Base-by-base conservation (phyloP, 2,888 invertebrate species). In the Apamea crenata region DNA sequence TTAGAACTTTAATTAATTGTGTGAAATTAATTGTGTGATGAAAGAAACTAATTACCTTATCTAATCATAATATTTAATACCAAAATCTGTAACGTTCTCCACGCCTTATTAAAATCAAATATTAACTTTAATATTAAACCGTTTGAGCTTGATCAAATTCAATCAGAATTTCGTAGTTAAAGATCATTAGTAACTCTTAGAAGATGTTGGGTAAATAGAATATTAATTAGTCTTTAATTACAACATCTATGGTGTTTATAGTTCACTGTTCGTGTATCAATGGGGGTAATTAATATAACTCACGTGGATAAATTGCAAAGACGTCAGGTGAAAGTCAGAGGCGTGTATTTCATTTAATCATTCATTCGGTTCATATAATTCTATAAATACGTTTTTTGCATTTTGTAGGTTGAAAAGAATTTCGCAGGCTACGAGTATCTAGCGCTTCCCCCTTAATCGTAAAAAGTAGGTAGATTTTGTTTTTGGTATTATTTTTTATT, bases 101-200 rank as follows among this genome's bases (percentile, higher is more conserved):
- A 65, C 32, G 61, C 75, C 68, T 70, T 70, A 70, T n/a, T n/a
- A n/a, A n/a, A 66, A 79, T 82, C 71, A 87, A 84, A 86, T 86
- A 88, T 86, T 84, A 71, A 81, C 78, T 40, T 80, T 29, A 59
- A 56, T 67, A 36, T 77, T 82, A 47, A 77, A 73, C 12, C 66
- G 75, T 79, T 72, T 77, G 73, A 73, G 76, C 67, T 73, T 29
- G 25, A 61, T 77, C 44, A 66, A 78, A 76, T 74, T 74, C 53
- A 76, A 82, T 74, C 67, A 47, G 36, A 82, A 73, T 67, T 63
- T 67, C 61, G 12, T 66, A 68, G 61, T 73, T 63, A 10, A 68
- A 81, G 36, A 71, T 56, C 4, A 53, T 59, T 44, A 59, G 50
- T 36, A 53, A 67, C 50, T 21, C n/a, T 70, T 1, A 29, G 36